Evolutionary conservation across 2,797 vertebrate species (phyloP), one percentile per base, ranked within the genome.

Genomic region (Enteromius thamalakanensis): DNA sequence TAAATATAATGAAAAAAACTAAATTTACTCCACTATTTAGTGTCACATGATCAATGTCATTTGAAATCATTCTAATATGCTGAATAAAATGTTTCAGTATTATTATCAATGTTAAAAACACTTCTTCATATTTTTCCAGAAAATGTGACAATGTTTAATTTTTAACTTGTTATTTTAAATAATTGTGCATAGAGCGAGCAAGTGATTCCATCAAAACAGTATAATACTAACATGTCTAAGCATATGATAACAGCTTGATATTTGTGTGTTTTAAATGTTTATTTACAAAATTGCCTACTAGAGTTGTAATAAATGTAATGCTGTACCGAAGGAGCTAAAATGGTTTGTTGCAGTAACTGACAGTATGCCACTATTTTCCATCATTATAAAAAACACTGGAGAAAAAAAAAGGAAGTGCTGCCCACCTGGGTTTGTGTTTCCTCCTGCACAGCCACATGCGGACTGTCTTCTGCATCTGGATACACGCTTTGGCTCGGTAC

Each of bases 391-490:
- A 32, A n/a, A n/a, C 40, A 37, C 3, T 23, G 12, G 7, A n/a
- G 76, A 42, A 19, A 53, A 23, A 55, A 40, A 23, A 42, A n/a
- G 69, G 15, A 58, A 19, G 64, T 37, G 47, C 32, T 14, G 87
- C 96, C 93, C 93, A 99, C 98, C 98, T 96, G 58, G 97, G 97
- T 92, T 97, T 97, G 93, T 99, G 97, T 88, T 97, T 98, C 89
- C 90, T 96, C 92, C 93, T 96, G 94, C 98, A 99, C 82, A 99
- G 95, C 97, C 97, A 99, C 98, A 99, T 99, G 51, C 98, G 95
- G 79, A 98, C 89, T 0, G 96, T 98, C 92, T 99, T 99, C 89
- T 99, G 98, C 91, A 99, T 96, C 91, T 91, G 92, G 92, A 99
- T 94, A 82, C 98, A 99, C 53, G 97, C 97, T 86, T 88, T 84